phyloP scores from a whole-genome alignment of 2,888 invertebrate species.

The Lasioglossum leucozonium region DNA sequence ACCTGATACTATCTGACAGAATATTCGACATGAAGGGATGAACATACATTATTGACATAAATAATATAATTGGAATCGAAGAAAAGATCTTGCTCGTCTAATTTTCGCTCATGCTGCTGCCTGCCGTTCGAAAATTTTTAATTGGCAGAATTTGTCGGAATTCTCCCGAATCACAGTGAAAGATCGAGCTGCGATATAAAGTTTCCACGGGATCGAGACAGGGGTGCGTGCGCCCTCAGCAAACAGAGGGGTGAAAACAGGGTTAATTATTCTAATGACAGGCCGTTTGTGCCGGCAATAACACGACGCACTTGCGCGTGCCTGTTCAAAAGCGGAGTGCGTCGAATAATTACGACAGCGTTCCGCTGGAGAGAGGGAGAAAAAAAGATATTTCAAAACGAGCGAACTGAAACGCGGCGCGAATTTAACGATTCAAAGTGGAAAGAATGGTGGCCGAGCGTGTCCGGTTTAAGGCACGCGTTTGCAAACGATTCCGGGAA shows the following conservation, averaged over 20 bases:
- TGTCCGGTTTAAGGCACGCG: slow-evolving; percentile 37
- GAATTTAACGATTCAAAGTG: slow-evolving; percentile 36
- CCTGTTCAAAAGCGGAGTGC: not conserved
- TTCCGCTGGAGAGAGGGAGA: rapidly evolving
- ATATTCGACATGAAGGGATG: no score
- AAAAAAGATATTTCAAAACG: slow-evolving; percentile 5
- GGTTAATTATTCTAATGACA: slow-evolving; percentile 11
- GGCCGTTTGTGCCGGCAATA: slow-evolving; percentile 4
- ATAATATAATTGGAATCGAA: no score
- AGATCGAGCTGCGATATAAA: not conserved
- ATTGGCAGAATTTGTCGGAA: no score
- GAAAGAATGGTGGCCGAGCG: not conserved
- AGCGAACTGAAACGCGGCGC: not conserved
- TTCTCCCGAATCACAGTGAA: not conserved
- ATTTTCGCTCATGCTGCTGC: no score
- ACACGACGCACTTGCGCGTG: not conserved
- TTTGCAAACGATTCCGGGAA: slow-evolving; percentile 34
- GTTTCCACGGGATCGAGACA: not conserved
- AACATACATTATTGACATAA: no score
- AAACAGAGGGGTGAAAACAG: not conserved
- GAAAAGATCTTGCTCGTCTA: no score
- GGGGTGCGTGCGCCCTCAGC: not conserved
- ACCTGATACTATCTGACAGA: no score
- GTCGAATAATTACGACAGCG: slow-evolving; percentile 9
- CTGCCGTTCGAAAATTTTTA: no score